These are phyloP conservation scores for Eueremaeus valkanovi DNA, from an alignment of 2,888 invertebrate genomes.

Conservation along the genomic window DNA sequence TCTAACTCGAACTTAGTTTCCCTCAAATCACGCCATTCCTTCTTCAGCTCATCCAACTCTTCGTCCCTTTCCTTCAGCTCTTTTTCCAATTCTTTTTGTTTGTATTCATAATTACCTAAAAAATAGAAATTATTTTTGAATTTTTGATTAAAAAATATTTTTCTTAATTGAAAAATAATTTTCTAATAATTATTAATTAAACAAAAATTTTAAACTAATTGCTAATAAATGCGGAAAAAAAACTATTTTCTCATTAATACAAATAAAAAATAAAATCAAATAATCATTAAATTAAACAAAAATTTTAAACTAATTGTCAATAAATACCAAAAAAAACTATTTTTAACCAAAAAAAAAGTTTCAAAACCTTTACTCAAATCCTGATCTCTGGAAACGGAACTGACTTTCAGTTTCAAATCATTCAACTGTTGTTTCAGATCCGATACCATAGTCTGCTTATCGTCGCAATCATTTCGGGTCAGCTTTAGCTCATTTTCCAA, in stretches of 20 bases:
- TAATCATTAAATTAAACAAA: not conserved
- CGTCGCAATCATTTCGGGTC: constrained; percentile 40
- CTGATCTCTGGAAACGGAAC: not conserved
- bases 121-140: not conserved
- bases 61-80: constrained; percentile 35
- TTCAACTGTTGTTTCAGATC: constrained; percentile 14
- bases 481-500: constrained; percentile 37
- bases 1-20: constrained; percentile 37
- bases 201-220: too few relatives aligned
- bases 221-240: too few relatives aligned
- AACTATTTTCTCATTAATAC: too few relatives aligned
- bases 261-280: too few relatives aligned
- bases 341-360: not conserved
- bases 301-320: too few relatives aligned
- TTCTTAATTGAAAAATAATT: too few relatives aligned
- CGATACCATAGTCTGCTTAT: constrained; percentile 29
- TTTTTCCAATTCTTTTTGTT: constrained; percentile 33
- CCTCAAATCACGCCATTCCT: constrained; percentile 26
- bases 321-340: too few relatives aligned
- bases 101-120: constrained; percentile 34
- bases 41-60: constrained; percentile 17
- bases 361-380: constrained; percentile 22
- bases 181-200: too few relatives aligned
- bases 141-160: too few relatives aligned
- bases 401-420: constrained; percentile 18